Percentiles rank a stretch among this genome's conserved stretches.
phyloP scores from a whole-genome alignment of 2,888 invertebrate species.

The Matsumyia berberina region DNA sequence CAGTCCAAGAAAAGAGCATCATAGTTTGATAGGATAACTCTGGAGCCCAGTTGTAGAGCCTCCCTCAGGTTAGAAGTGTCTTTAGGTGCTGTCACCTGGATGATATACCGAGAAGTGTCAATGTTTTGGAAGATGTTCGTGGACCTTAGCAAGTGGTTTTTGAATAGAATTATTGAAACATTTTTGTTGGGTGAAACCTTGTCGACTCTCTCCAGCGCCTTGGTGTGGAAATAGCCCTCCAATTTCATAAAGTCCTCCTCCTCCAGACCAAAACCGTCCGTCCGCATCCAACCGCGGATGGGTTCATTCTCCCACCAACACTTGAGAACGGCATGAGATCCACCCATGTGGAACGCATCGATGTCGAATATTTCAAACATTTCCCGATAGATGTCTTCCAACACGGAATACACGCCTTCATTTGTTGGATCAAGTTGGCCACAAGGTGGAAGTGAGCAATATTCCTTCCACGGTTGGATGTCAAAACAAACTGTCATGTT shows the following conservation, averaged over 20 bases:
- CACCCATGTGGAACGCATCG: constrained; percentile 93
- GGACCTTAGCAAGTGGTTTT: too few species aligned
- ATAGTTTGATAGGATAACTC: constrained; percentile 91
- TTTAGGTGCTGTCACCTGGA: constrained; percentile 91
- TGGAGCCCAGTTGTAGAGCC: constrained; percentile 87
- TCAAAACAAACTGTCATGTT: constrained; percentile 87
- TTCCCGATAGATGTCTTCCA: constrained; percentile 89
- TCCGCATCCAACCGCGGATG: constrained; percentile 88
- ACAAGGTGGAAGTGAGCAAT: constrained; percentile 91
- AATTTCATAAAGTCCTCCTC: constrained; percentile 86
- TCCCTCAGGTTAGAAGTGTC: constrained; percentile 84
- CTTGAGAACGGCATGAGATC: constrained; percentile 87
- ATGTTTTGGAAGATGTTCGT: constrained; percentile 86
- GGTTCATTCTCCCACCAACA: constrained; percentile 90
- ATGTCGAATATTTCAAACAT: constrained; percentile 86
- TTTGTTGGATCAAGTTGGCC: constrained; percentile 90
- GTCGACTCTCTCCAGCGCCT: constrained; percentile 75
- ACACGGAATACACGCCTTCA: constrained; percentile 87
- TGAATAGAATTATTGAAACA: constrained; percentile 89
- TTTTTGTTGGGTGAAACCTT: constrained; percentile 83
- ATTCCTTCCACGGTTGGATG: constrained; percentile 88
- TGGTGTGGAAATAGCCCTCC: constrained; percentile 89
- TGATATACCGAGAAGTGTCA: constrained; percentile 89
- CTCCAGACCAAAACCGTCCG: constrained; percentile 86
- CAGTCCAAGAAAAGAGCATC: constrained; percentile 93